Base-by-base conservation (phyloP, 2,888 invertebrate genomes). In the Loripinus fragilis region DNA sequence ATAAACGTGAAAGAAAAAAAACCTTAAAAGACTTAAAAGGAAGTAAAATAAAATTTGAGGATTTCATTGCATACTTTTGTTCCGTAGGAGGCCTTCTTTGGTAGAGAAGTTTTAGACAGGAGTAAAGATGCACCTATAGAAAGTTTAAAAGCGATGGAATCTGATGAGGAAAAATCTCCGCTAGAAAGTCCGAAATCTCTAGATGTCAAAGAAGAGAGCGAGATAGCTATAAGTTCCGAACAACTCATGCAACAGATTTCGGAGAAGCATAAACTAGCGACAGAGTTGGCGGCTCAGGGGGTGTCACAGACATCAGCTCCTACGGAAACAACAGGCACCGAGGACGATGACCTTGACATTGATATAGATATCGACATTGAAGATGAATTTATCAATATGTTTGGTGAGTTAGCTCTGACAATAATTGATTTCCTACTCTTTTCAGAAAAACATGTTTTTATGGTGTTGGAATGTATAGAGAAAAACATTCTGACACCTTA, bases 41-140 rank as follows among this genome's bases (percentile, higher is more conserved):
- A n/a, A n/a, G n/a, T n/a, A n/a, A n/a, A n/a, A n/a, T n/a, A n/a
- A n/a, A n/a, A n/a, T n/a, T n/a, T n/a, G n/a, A n/a, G n/a, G n/a
- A n/a, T n/a, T n/a, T n/a, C n/a, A n/a, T n/a, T n/a, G n/a, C n/a
- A n/a, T n/a, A n/a, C n/a, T n/a, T 5, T 38, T 38, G 38, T 38
- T 15, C 20, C 20, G 93, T 96, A 98, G 95, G 98, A 98, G 93
- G 98, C 99, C 0, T 99, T 99, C 94, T 99, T 99, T 93, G 99
- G 99, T 0, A 97, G 97, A 92, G 96, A 96, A 38, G 94, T 99
- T 69, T 94, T 98, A 89, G 97, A 97, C 87, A 95, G 95, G 67
- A 94, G 95, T 35, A 90, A 92, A 64, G 91, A 93, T 38, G 80
- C 81, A n/a, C 78, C 80, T 10, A 86, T 86, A 69, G 82, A 88